Conservation (phyloP, 2,888 invertebrate species). For the Lysandra coridon region DNA sequence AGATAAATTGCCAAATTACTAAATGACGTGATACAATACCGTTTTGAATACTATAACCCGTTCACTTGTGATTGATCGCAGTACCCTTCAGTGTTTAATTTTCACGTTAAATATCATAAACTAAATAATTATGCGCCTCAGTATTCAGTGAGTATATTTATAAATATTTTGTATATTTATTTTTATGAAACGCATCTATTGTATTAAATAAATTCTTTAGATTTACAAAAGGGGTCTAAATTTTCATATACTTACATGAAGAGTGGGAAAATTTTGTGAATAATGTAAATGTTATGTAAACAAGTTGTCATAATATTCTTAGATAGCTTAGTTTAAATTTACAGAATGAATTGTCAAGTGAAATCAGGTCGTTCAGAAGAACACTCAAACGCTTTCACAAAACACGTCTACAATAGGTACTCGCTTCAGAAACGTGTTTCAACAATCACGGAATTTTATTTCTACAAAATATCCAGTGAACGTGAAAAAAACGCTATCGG, state of each 20-base stretch:
- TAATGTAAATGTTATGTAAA: too few relatives aligned
- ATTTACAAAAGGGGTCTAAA: too few relatives aligned
- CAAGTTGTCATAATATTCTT: neutral
- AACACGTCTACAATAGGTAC: neutral
- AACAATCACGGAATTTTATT: conserved; percentile 8
- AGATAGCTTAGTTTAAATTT: neutral
- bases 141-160: neutral
- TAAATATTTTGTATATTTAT: too few relatives aligned
- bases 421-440: conserved; percentile 1
- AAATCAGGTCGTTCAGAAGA: neutral
- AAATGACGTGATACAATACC: neutral
- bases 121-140: neutral
- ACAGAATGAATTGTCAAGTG: neutral
- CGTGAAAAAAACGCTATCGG: conserved; percentile 23
- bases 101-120: neutral
- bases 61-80: neutral
- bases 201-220: too few relatives aligned
- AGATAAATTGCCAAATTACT: conserved; percentile 27
- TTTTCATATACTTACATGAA: too few relatives aligned
- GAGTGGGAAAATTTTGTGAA: too few relatives aligned
- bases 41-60: neutral
- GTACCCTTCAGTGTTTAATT: neutral
- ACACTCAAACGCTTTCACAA: neutral
- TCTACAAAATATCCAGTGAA: conserved; percentile 14
- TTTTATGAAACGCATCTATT: too few relatives aligned